A percentile compares a stretch with the other conserved stretches of the same genome.
Evolutionary conservation across 2,113 vertebrate species (phyloP).

Genomic region (Ailuropoda melanoleuca): DNA sequence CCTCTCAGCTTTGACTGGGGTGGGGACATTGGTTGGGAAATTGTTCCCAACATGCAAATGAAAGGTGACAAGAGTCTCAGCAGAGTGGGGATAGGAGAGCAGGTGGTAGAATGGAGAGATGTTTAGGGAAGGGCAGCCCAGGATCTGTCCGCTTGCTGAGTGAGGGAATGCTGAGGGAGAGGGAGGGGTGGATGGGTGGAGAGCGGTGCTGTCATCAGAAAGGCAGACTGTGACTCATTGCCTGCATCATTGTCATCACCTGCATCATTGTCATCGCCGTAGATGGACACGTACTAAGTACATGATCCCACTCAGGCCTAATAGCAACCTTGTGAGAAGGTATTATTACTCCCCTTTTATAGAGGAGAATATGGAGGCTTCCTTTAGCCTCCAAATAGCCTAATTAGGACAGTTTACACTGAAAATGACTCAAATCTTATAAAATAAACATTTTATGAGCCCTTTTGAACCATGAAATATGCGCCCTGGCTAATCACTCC

Average conservation of each 20-base stretch:
- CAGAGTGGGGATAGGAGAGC: neutral
- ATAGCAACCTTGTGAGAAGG: neutral
- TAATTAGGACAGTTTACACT: neutral
- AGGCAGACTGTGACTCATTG: neutral
- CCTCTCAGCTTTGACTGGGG: neutral
- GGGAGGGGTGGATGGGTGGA: neutral
- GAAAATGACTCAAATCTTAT: conserved; percentile 13
- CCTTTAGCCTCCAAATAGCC: neutral
- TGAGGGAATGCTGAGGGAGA: neutral
- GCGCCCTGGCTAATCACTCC: neutral
- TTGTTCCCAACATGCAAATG: neutral
- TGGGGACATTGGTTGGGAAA: neutral
- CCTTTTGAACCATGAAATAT: conserved; percentile 21
- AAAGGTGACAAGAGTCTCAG: neutral
- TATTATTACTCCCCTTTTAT: neutral
- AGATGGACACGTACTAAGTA: neutral
- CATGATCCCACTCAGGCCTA: neutral
- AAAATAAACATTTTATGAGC: neutral
- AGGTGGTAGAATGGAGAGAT: neutral
- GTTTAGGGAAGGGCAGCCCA: neutral
- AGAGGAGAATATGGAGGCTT: neutral
- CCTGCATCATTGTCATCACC: neutral
- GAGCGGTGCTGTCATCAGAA: neutral
- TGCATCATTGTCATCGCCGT: neutral
- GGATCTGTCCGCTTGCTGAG: neutral